Conservation (phyloP, 2,797 vertebrate species). For the Pseudomugil tenellus region DNA sequence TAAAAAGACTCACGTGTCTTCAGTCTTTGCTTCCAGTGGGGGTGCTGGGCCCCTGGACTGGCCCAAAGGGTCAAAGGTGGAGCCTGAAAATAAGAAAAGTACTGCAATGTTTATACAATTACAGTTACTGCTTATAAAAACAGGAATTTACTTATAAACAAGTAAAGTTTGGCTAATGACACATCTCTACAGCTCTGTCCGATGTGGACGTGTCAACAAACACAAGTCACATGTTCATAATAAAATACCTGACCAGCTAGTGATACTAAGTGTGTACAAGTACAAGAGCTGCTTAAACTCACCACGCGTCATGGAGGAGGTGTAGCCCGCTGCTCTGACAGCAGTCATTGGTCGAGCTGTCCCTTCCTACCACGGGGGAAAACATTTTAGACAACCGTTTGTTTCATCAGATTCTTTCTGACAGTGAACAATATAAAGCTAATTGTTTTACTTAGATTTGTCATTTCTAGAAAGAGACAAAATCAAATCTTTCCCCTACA, state of each 20-base stretch:
- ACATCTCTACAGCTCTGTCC: background rate
- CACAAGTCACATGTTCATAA: background rate
- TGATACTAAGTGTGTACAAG: background rate
- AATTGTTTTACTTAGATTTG: too few species aligned
- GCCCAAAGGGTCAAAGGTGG: constrained; percentile 91
- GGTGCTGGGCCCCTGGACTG: constrained; percentile 91
- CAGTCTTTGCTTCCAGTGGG: constrained; percentile 89
- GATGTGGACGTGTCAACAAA: background rate
- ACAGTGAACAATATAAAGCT: background rate
- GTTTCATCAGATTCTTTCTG: background rate
- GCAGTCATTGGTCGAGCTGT: constrained; percentile 94
- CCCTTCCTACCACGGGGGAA: constrained; percentile 84
- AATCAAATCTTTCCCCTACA: background rate
- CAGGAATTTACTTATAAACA: too few species aligned
- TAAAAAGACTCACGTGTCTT: constrained; percentile 87
- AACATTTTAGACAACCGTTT: background rate
- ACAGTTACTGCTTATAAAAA: background rate
- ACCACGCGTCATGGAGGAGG: constrained; percentile 88
- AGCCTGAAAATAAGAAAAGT: constrained; percentile 77
- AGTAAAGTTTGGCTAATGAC: background rate
- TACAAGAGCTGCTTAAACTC: constrained; percentile 23
- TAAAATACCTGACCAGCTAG: background rate
- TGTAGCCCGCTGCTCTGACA: constrained; percentile 93
- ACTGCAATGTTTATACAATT: background rate
- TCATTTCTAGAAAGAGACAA: background rate